Evolutionary conservation across 2,888 invertebrate genomes (phyloP), one percentile per base, ranked within the genome.

Genomic region (Andrena flavipes): DNA sequence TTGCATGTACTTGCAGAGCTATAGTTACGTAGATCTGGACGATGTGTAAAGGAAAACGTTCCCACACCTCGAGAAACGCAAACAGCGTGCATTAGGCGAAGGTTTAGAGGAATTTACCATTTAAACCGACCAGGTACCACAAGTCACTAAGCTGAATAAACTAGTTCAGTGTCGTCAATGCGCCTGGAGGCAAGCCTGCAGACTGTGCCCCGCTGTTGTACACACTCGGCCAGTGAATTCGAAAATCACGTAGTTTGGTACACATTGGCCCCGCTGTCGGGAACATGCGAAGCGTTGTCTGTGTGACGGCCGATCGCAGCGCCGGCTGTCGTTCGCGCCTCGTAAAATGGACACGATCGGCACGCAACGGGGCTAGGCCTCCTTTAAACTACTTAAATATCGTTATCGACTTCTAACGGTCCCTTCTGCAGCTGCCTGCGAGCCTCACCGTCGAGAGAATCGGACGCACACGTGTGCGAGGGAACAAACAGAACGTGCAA

Each of bases 361-460:
- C 85, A 84, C 82, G 85, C 80, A 85, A 85, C 82, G 73, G 8
- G 65, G 56, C 70, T 51, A 67, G 81, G 68, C 78, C 87, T 80
- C 76, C 78, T 79, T 80, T 85, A 87, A 86, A 82, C 82, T 76
- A 73, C 86, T 81, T 82, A 88, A 89, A 88, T 89, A 87, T 89
- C 84, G 84, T 88, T 88, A 89, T 89, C 89, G 84, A 80, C 81
- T 81, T 84, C 86, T 89, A 89, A 89, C 88, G 89, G 89, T 89
- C 85, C 73, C 77, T 67, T 59, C 82, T 64, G 81, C 88, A 80
- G 76, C 82, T 65, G 80, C 85, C 67, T 60, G 73, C 73, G 80
- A 83, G 48, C 56, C 76, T 33, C 49, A 35, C 73, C 70, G 64
- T 42, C 69, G 76, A 80, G 72, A 76, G 84, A 84, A 87, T 84